Percentiles rank a stretch among this genome's conserved stretches.
Conservation (phyloP, 2,888 invertebrate species). For the Actias luna region DNA sequence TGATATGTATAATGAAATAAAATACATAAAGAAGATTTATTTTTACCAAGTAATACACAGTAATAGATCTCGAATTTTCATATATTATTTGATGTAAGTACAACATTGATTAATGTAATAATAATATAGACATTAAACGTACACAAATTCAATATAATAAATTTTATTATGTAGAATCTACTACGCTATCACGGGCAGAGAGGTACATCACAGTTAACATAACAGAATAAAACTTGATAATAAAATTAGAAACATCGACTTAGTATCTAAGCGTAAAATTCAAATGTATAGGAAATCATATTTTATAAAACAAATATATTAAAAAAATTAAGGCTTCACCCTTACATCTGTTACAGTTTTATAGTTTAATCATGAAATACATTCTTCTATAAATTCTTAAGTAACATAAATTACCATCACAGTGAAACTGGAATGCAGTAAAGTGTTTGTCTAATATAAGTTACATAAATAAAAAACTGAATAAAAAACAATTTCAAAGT, state of each 20-base stretch:
- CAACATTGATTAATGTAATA: slow-evolving; percentile 2
- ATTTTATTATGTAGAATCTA: background rate
- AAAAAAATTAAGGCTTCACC: background rate
- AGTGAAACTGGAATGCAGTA: background rate
- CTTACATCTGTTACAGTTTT: background rate
- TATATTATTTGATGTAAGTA: slow-evolving; percentile 10
- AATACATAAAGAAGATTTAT: background rate
- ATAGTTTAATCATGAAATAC: background rate
- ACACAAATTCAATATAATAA: background rate
- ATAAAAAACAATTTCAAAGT: background rate
- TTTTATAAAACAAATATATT: background rate
- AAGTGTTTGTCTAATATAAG: background rate
- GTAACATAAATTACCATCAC: background rate
- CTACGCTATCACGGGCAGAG: slow-evolving; percentile 4
- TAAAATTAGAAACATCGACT: slow-evolving; percentile 2
- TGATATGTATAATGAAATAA: no score
- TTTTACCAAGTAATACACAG: background rate
- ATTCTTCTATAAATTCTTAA: background rate
- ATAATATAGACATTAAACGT: background rate
- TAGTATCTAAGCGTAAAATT: background rate
- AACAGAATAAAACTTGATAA: background rate
- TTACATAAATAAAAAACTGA: no score
- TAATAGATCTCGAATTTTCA: background rate
- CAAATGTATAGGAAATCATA: background rate
- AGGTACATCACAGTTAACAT: background rate